Evolutionary conservation across 1,140 invertebrate species (phyloP).

Genomic region (silkworm (Bombyx mori)): ASM3026992v2 NC_085124.1:9242001-9242500

Average conservation of each 20-base stretch:
- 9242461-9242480: slow-evolving; percentile 56
- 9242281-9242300: slow-evolving; percentile 16
- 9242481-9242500: slow-evolving; percentile 57
- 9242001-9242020: neutral
- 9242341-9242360: slow-evolving; percentile 57
- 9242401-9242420: slow-evolving; percentile 36
- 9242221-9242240: slow-evolving; percentile 45
- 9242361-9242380: slow-evolving; percentile 40
- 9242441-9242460: slow-evolving; percentile 48
- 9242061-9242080: too few relatives aligned
- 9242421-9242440: slow-evolving; percentile 61
- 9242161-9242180: neutral
- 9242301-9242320: slow-evolving; percentile 39
- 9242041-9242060: too few relatives aligned
- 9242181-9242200: slow-evolving; percentile 2
- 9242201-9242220: slow-evolving; percentile 51
- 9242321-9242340: slow-evolving; percentile 67
- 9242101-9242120: too few relatives aligned
- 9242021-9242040: too few relatives aligned
- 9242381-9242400: slow-evolving; percentile 59
- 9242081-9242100: too few relatives aligned
- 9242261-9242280: slow-evolving; percentile 57
- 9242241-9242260: slow-evolving; percentile 54
- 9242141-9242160: too few relatives aligned
- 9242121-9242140: too few relatives aligned